Evolutionary conservation across 2,113 vertebrate species (phyloP).

Genomic region (Pygoscelis antarcticus): DNA sequence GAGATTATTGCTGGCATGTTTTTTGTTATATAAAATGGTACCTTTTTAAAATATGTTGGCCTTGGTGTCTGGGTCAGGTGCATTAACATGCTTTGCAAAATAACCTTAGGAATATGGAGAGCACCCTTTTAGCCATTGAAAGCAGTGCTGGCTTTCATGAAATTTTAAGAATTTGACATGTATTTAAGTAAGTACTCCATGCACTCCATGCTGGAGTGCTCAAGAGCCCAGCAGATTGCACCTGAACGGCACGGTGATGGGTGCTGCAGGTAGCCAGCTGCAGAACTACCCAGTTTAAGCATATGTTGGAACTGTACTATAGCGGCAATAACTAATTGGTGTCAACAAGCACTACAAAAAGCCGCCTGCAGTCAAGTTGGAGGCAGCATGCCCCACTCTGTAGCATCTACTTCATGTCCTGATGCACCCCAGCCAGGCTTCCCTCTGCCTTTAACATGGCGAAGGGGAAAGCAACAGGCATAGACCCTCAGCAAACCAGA

Average conservation of each 20-base stretch:
- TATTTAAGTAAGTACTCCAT: not conserved
- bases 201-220: not conserved
- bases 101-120: not conserved
- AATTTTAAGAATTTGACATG: not conserved
- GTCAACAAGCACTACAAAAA: not conserved
- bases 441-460: not conserved
- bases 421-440: not conserved
- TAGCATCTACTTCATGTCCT: not conserved
- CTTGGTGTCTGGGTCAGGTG: not conserved
- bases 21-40: not conserved
- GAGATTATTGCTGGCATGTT: not conserved
- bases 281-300: not conserved
- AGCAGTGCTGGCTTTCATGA: not conserved
- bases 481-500: not conserved
- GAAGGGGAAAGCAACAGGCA: not conserved
- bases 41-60: not conserved
- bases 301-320: not conserved
- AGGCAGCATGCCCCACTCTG: not conserved
- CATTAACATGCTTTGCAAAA: not conserved
- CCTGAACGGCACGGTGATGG: not conserved
- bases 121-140: not conserved
- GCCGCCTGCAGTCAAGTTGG: not conserved
- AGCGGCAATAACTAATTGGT: not conserved
- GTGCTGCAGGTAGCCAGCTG: not conserved
- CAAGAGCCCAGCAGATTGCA: not conserved